A percentile compares a stretch with the other conserved stretches of the same genome.
These are phyloP conservation scores for Delichon dasypus DNA, from an alignment of 2,797 vertebrate genomes.

Conservation along the genomic window DNA sequence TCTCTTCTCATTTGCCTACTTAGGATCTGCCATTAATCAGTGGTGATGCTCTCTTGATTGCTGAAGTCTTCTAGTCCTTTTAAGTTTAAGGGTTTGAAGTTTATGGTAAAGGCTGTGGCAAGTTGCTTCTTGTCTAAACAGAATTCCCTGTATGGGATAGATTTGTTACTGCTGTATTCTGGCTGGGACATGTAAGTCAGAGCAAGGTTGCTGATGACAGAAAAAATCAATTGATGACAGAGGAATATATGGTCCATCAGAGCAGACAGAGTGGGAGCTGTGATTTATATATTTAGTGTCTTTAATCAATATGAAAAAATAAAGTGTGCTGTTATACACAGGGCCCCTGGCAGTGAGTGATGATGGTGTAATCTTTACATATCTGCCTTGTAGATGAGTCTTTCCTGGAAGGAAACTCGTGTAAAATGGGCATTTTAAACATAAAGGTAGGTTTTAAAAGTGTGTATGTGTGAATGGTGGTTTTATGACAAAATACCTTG, in stretches of 20 bases:
- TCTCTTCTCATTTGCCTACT: neutral
- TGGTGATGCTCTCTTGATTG: neutral
- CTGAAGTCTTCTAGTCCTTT: neutral
- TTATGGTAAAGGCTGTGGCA: neutral
- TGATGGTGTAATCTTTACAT: neutral
- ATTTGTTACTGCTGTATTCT: slow-evolving; percentile 40
- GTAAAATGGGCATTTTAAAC: neutral
- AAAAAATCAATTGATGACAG: slow-evolving; percentile 57
- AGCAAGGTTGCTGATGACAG: slow-evolving; percentile 42
- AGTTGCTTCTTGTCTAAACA: slow-evolving; percentile 14
- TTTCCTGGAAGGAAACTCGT: neutral
- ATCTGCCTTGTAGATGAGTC: neutral
- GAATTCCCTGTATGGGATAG: neutral
- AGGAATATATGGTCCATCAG: slow-evolving; percentile 48
- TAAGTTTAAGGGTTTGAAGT: neutral
- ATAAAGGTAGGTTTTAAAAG: neutral
- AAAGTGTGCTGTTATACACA: neutral
- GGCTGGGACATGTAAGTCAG: slow-evolving; percentile 16
- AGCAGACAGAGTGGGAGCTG: slow-evolving; percentile 25
- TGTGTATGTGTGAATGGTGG: neutral
- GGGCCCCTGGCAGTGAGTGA: neutral
- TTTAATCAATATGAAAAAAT: slow-evolving; percentile 60
- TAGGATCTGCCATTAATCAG: neutral
- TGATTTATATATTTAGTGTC: slow-evolving; percentile 63
- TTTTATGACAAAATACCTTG: neutral